Base-by-base conservation (phyloP, 37 sponge, comb jelly and placozoan genomes). In the Cladorhizidae sp. region DNA sequence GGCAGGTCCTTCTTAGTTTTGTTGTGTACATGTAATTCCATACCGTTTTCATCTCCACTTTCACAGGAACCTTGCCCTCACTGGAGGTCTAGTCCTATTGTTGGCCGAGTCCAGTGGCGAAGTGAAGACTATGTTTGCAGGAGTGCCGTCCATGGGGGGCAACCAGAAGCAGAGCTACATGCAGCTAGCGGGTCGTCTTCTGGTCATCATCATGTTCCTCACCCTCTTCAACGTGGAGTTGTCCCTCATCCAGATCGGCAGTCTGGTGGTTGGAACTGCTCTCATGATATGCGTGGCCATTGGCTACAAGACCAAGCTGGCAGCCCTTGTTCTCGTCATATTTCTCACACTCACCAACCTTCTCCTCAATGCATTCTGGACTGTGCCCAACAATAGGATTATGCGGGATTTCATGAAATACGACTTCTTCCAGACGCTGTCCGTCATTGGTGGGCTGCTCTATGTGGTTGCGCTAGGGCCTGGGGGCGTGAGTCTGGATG, bases 351-450 rank as follows among this genome's bases (percentile, higher is more conserved):
- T 80, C 58, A 51, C 80, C 63, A 98, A 98, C 52, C 3, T 98
- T 35, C 31, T 95, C 68, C 71, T 96, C 64, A 98, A 98, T 64
- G 74, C 92, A 23, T 98, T 91, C 83, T 98, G 99, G 99, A 85
- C 64, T 74, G 78, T 89, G 17, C 80, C 84, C 28, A 29, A 61
- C 39, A 88, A 83, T 57, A 80, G 89, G 20, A 79, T 89, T 63
- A 89, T 96, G 93, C 83, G 93, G 39, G 99, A 98, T 78, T 96
- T 96, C 57, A 70, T 93, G 76, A 98, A 96, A 75, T 98, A 98
- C 76, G 99, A 98, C 79, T 98, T 98, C 84, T 98, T 98, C 65
- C 99, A 98, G 86, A 96, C 94, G 0, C 41, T 98, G 40, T 98
- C 99, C 29, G 99, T 98, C 56, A 87, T 98, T 75, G 99, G 99